Conservation (phyloP, 92 coral and sea anemone genomes). For the Umimayanthus chanpuru region DNA sequence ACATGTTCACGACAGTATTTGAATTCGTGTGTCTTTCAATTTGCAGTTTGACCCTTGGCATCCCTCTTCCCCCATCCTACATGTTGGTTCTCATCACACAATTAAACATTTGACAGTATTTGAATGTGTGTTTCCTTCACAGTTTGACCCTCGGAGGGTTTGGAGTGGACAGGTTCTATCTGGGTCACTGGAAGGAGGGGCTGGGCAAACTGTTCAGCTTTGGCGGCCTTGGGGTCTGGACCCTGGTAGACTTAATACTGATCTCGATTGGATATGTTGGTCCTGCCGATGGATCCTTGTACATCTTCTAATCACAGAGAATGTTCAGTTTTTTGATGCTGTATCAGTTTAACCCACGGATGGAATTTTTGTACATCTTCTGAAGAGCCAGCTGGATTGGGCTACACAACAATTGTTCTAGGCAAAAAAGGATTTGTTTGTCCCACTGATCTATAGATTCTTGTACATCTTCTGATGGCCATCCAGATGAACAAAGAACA, state of each 20-base stretch:
- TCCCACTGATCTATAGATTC: no score
- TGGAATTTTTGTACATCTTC: no score
- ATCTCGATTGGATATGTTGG: constrained; percentile 86
- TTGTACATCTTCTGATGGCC: no score
- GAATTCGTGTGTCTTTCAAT: not conserved
- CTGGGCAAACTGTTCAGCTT: constrained; percentile 96
- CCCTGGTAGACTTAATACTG: constrained; percentile 89
- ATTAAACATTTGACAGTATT: not conserved
- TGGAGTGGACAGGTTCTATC: constrained; percentile 97
- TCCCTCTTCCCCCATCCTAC: no score
- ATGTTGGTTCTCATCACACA: not conserved
- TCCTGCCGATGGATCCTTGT: constrained; percentile 93
- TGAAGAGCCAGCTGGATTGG: no score
- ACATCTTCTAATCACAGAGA: constrained; percentile 61
- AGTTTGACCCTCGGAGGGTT: constrained; percentile 97
- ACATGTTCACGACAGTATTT: not conserved
- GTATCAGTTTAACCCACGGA: no score
- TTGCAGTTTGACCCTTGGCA: constrained; percentile 96
- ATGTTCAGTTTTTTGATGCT: no score
- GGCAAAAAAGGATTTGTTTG: not conserved
- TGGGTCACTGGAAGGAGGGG: constrained; percentile 99
- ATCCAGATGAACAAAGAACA: no score
- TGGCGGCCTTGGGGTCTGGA: constrained; percentile 99
- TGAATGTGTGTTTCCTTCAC: constrained; percentile 1
- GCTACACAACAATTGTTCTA: not conserved